phyloP scores from a whole-genome alignment of 2,113 vertebrate genomes.

The Cyanistes caeruleus region DNA sequence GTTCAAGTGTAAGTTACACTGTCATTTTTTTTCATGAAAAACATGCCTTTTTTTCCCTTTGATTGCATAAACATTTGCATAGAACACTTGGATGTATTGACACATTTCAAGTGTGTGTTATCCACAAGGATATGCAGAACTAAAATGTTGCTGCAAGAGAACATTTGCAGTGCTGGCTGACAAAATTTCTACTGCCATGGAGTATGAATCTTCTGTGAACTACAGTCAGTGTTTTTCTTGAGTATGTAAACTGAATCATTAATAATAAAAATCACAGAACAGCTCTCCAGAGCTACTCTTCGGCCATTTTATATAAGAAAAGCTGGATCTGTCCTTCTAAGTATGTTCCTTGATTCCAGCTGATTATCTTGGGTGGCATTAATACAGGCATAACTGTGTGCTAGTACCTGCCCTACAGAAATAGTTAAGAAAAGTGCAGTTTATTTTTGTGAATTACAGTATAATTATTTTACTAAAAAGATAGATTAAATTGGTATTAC shows the following conservation, averaged over 20 bases:
- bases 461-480: not conserved
- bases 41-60: rapidly evolving
- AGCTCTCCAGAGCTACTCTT: not conserved
- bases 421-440: not conserved
- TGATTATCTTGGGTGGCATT: not conserved
- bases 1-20: not conserved
- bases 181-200: not conserved
- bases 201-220: not conserved
- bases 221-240: not conserved
- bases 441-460: not conserved
- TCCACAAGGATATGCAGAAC: not conserved
- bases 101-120: not conserved
- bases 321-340: not conserved
- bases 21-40: not conserved
- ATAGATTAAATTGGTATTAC: not conserved
- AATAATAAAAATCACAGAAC: not conserved
- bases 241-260: not conserved
- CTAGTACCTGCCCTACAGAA: not conserved
- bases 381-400: not conserved
- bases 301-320: not conserved
- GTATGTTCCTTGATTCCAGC: not conserved
- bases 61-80: not conserved
- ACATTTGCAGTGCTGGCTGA: not conserved
- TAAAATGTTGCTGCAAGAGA: not conserved
- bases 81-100: not conserved